These are phyloP conservation scores for Macrobrachium rosenbergii DNA, from an alignment of 1,140 invertebrate species.

Conservation along the genomic window DNA sequence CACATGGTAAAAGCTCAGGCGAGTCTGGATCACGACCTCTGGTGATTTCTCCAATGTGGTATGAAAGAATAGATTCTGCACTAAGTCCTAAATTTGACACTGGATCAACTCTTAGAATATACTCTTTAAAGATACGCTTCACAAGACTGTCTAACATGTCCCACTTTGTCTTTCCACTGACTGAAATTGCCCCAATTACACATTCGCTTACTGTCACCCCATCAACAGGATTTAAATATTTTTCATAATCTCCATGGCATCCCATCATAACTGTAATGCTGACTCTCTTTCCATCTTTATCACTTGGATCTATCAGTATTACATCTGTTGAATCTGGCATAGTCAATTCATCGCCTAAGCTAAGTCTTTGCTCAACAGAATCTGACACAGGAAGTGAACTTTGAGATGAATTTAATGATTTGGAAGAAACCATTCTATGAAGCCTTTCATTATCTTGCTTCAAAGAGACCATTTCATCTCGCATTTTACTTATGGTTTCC, in stretches of 20 bases:
- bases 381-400: slow-evolving; percentile 76
- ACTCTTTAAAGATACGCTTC: slow-evolving; percentile 93
- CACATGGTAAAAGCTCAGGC: slow-evolving; percentile 89
- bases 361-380: slow-evolving; percentile 57
- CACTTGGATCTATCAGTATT: slow-evolving; percentile 67
- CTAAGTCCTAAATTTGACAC: slow-evolving; percentile 91
- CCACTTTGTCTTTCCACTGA: slow-evolving; percentile 95
- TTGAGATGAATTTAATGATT: slow-evolving; percentile 85
- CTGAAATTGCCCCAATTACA: slow-evolving; percentile 88
- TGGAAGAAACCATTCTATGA: slow-evolving; percentile 86
- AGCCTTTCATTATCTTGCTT: slow-evolving; percentile 97
- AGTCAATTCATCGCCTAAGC: slow-evolving; percentile 58
- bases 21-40: slow-evolving; percentile 75
- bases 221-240: slow-evolving; percentile 61
- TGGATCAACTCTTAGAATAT: slow-evolving; percentile 92
- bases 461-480: slow-evolving; percentile 94
- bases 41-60: slow-evolving; percentile 90
- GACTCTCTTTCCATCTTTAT: slow-evolving; percentile 88
- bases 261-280: slow-evolving; percentile 87
- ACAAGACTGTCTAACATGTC: slow-evolving; percentile 92
- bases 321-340: slow-evolving; percentile 63
- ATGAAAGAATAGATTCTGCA: slow-evolving; percentile 89
- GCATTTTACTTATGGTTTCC: slow-evolving; percentile 96
- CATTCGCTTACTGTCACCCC: slow-evolving; percentile 69
- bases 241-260: slow-evolving; percentile 64